phyloP scores from a whole-genome alignment of 2,113 vertebrate species.

The Apistogramma diplotaenia region DNA sequence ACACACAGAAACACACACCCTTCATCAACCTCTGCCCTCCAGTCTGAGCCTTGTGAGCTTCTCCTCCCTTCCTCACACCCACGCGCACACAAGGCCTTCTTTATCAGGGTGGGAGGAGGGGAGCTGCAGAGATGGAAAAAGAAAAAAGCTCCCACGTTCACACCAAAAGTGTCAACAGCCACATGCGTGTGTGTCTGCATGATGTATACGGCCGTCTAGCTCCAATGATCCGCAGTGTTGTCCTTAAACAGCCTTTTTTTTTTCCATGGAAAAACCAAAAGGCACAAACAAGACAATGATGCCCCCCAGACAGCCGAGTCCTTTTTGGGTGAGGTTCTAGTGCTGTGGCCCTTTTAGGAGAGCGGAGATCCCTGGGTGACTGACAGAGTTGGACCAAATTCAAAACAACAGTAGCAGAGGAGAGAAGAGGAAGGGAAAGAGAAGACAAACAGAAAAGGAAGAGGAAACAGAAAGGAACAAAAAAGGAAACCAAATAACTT shows the following conservation, averaged over 20 bases:
- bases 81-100: constrained; percentile 64
- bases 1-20: constrained; percentile 32
- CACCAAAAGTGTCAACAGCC: constrained; percentile 11
- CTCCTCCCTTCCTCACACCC: constrained; percentile 65
- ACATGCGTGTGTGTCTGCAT: constrained; percentile 15
- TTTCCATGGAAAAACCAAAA: not conserved
- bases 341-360: not conserved
- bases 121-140: constrained; percentile 32
- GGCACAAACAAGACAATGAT: not conserved
- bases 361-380: not conserved
- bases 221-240: constrained; percentile 20
- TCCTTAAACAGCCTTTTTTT: constrained; percentile 39
- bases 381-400: constrained; percentile 10
- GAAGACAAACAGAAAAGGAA: not conserved
- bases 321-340: not conserved
- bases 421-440: not conserved
- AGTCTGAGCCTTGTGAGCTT: constrained; percentile 45
- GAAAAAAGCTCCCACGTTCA: constrained; percentile 62
- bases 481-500: not conserved
- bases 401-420: not conserved
- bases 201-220: not conserved
- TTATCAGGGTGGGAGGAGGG: constrained; percentile 63
- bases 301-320: not conserved
- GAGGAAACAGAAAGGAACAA: not conserved
- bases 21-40: constrained; percentile 54